Conservation (phyloP, 1,140 invertebrate genomes). For the Nixonia krombeini region DNA sequence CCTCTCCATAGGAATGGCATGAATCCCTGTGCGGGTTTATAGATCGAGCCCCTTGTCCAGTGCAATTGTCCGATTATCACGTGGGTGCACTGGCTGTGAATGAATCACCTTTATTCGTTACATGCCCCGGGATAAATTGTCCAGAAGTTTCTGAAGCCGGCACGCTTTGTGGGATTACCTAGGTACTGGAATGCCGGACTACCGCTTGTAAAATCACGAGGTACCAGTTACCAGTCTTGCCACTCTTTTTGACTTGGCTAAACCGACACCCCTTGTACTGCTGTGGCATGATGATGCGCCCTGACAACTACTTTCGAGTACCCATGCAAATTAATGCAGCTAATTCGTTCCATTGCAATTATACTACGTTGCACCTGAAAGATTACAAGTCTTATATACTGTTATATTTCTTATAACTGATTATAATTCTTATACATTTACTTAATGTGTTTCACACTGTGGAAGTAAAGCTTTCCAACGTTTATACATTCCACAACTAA, state of each 20-base stretch:
- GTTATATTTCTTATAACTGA: too few relatives aligned
- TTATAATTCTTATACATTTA: too few relatives aligned
- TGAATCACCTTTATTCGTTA: slow-evolving; percentile 36
- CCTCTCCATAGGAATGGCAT: slow-evolving; percentile 5
- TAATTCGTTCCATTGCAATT: slow-evolving; percentile 25
- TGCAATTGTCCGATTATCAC: slow-evolving; percentile 1
- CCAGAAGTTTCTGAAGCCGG: slow-evolving; percentile 59
- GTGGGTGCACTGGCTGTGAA: slow-evolving; percentile 9
- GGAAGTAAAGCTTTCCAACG: too few relatives aligned
- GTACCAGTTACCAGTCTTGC: slow-evolving; percentile 56
- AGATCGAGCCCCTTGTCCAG: not conserved
- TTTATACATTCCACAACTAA: too few relatives aligned
- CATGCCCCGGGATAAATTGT: slow-evolving; percentile 57
- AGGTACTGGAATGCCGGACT: slow-evolving; percentile 45
- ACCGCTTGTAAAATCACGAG: slow-evolving; percentile 57
- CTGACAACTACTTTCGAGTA: slow-evolving; percentile 38
- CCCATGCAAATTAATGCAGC: slow-evolving; percentile 13
- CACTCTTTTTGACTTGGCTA: slow-evolving; percentile 48
- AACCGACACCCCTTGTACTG: slow-evolving; percentile 26
- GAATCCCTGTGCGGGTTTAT: slow-evolving; percentile 6
- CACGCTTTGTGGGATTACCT: slow-evolving; percentile 58
- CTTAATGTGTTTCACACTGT: too few relatives aligned
- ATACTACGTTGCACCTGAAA: too few relatives aligned
- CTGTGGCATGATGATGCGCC: slow-evolving; percentile 19
- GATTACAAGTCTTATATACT: too few relatives aligned